phyloP scores from a whole-genome alignment of 2,113 vertebrate species.

The Stomatorhinus ivindoensis region DNA sequence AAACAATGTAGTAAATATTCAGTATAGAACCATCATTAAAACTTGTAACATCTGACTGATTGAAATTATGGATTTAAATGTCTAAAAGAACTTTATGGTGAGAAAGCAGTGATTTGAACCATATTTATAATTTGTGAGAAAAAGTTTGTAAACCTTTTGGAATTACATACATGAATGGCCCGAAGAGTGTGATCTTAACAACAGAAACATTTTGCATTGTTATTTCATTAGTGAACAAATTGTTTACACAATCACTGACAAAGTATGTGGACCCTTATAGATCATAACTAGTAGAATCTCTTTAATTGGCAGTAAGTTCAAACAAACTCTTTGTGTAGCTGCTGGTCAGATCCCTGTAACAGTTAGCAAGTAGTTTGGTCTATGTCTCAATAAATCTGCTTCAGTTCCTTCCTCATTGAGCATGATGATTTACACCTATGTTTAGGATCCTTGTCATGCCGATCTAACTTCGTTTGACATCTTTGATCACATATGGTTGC shows the following conservation, averaged over 20 bases:
- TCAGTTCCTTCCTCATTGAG: neutral
- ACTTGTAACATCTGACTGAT: neutral
- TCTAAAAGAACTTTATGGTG: neutral
- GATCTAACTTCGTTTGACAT: neutral
- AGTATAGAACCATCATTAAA: neutral
- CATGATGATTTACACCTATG: neutral
- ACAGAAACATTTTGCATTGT: neutral
- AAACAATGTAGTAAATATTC: slow-evolving; percentile 16
- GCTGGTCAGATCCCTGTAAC: neutral
- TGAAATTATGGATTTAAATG: slow-evolving; percentile 11
- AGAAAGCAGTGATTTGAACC: neutral
- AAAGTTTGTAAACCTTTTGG: neutral
- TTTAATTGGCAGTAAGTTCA: neutral
- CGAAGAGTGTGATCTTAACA: neutral
- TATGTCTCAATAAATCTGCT: neutral
- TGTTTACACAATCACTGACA: neutral
- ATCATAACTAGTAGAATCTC: neutral
- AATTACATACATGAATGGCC: neutral
- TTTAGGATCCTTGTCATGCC: neutral
- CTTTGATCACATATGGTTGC: neutral
- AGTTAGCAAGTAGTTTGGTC: neutral
- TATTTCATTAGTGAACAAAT: neutral
- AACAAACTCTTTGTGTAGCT: neutral
- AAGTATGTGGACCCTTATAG: neutral
- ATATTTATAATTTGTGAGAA: neutral